Base-by-base conservation (phyloP, 1,140 invertebrate species). In the Caenorhabditis briggsae region DNA sequence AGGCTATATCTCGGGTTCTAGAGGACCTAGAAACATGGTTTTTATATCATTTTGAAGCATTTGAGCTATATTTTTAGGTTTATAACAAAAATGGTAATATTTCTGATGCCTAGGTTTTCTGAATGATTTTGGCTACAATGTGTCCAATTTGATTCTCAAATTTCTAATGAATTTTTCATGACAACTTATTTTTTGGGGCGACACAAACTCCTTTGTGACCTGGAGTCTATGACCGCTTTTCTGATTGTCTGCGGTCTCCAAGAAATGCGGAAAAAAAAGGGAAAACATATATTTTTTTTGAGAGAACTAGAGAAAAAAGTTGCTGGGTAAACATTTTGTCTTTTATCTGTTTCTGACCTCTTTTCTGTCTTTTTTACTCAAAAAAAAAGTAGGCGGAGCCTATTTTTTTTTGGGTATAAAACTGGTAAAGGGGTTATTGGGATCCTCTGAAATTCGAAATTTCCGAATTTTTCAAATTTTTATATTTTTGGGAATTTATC, bases 151-250 rank as follows among this genome's bases (percentile, higher is more conserved):
- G 33, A 33, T 33, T 33, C 33, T 33, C 33, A 33, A 33, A 33
- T 33, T 33, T 33, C 33, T 3, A 33, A 33, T 33, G 33, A 33
- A 53, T 53, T 53, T 53, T 53, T 53, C 9, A 53, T 16, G 5
- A 53, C 50, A 53, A 33, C 33, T 33, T 33, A 2, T 33, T 33
- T n/a, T n/a, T n/a, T n/a, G n/a, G n/a, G 33, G 23, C 23, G 59
- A 18, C 70, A 78, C 70, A 78, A 78, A 78, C 70, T 78, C 70
- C 70, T 78, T 78, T 78, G 70, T 78, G 70, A 78, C 70, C 70
- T 78, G 14, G 46, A 50, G 46, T 78, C 18, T 78, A 78, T 78
- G 70, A 48, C 70, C 70, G 14, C 20, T 78, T 78, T n/a, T 78
- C 70, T 78, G 70, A 78, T 23, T 50, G 18, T 78, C 70, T 50